Percentiles rank a stretch among this genome's conserved stretches.
phyloP scores from a whole-genome alignment of 1,140 invertebrate genomes.

The Globodera ellingtonae region DNA sequence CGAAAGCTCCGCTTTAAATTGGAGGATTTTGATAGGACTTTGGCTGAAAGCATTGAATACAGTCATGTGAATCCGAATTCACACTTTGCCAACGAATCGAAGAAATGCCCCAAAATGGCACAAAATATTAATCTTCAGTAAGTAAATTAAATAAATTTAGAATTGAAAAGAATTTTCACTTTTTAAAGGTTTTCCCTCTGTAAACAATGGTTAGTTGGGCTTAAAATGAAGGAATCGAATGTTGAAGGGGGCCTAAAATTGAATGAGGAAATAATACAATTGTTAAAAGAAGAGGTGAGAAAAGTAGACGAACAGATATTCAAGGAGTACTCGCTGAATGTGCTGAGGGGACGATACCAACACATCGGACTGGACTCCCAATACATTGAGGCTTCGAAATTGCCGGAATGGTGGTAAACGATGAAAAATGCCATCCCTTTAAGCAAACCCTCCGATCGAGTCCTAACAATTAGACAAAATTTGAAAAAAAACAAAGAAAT shows the following conservation, averaged over 20 bases:
- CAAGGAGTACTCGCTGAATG: background rate
- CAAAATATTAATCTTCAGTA: too few relatives aligned
- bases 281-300: background rate
- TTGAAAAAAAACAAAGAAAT: too few relatives aligned
- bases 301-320: background rate
- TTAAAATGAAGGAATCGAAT: background rate
- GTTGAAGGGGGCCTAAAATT: background rate
- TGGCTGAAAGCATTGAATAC: background rate
- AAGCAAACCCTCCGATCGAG: too few relatives aligned
- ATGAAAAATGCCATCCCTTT: too few relatives aligned
- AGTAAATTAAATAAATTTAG: background rate
- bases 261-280: background rate
- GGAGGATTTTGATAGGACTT: background rate
- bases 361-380: background rate
- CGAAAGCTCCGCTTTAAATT: background rate
- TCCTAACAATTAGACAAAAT: too few relatives aligned
- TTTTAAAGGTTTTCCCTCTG: background rate
- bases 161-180: background rate
- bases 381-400: background rate
- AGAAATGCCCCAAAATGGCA: background rate
- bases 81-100: background rate
- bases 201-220: background rate
- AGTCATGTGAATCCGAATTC: background rate
- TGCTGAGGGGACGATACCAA: background rate
- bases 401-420: background rate